Conservation (phyloP, 2,797 vertebrate species). For the Trachurus trachurus region DNA sequence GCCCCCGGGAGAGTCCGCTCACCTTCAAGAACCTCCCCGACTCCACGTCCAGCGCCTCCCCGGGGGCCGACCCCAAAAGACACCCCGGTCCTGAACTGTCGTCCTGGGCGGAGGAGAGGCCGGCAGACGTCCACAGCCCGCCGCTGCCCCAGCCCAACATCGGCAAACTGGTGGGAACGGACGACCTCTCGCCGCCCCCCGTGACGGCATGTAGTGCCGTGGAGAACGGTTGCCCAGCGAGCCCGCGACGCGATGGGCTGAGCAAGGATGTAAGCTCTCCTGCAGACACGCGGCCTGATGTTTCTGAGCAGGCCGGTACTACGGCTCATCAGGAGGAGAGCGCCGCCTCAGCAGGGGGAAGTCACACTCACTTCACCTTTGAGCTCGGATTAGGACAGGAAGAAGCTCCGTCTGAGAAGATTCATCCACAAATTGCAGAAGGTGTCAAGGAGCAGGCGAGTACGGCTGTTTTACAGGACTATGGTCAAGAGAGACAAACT, state of each 20-base stretch:
- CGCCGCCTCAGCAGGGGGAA: conserved; percentile 26
- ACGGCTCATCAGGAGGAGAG: conserved; percentile 43
- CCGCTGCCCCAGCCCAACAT: conserved; percentile 88
- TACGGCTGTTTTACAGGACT: conserved; percentile 42
- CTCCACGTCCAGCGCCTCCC: conserved; percentile 75
- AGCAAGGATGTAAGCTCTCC: conserved; percentile 35
- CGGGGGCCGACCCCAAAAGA: conserved; percentile 82
- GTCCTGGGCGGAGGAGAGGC: conserved; percentile 89
- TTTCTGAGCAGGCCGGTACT: conserved; percentile 36
- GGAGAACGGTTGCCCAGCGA: conserved; percentile 75
- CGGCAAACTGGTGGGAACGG: conserved; percentile 86
- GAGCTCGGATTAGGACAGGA: conserved; percentile 62
- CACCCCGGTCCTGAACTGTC: conserved; percentile 80
- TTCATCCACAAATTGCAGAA: conserved; percentile 40
- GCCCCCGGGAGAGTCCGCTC: conserved; percentile 88
- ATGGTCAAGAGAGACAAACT: conserved; percentile 38
- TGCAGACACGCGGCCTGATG: conserved; percentile 22
- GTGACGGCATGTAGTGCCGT: conserved; percentile 65
- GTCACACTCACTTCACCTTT: conserved; percentile 72
- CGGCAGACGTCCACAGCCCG: conserved; percentile 85
- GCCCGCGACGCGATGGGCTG: conserved; percentile 57
- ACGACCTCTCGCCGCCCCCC: conserved; percentile 85
- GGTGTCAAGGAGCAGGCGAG: conserved; percentile 11
- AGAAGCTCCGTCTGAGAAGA: conserved; percentile 39
- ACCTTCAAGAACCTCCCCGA: conserved; percentile 89